Evolutionary conservation across 2,888 invertebrate genomes (phyloP).

Genomic region (Piscicola geometra): DNA sequence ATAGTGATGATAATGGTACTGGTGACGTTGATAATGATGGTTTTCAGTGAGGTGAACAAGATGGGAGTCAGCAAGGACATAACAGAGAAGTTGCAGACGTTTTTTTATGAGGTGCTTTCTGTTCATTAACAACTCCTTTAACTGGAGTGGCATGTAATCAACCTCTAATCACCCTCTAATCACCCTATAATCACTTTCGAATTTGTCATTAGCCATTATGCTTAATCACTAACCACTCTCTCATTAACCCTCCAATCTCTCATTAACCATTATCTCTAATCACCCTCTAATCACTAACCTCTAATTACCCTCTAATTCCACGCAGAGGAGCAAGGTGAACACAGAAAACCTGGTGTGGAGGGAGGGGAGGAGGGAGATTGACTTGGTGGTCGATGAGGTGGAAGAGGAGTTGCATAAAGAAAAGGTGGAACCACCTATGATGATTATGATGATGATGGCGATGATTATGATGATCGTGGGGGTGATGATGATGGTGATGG

Average conservation of each 20-base stretch:
- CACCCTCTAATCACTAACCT: background rate
- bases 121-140: too few species aligned
- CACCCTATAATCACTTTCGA: background rate
- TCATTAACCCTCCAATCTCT: background rate
- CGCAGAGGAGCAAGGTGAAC: constrained; percentile 52
- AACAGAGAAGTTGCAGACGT: background rate
- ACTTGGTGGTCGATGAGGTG: constrained; percentile 55
- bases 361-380: constrained; percentile 54
- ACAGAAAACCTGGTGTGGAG: constrained; percentile 54
- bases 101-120: background rate
- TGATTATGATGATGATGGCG: too few species aligned
- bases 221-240: background rate
- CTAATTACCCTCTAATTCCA: background rate
- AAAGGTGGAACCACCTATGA: too few species aligned
- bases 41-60: background rate
- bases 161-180: background rate
- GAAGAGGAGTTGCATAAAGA: constrained; percentile 55
- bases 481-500: too few species aligned
- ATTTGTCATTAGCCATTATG: background rate
- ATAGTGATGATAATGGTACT: too few species aligned
- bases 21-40: too few species aligned
- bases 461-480: too few species aligned
- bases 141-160: too few species aligned
- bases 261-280: background rate
- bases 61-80: background rate